Evolutionary conservation across 2,797 vertebrate genomes (phyloP).

Genomic region (Cryptoblepharus egeriae): DNA sequence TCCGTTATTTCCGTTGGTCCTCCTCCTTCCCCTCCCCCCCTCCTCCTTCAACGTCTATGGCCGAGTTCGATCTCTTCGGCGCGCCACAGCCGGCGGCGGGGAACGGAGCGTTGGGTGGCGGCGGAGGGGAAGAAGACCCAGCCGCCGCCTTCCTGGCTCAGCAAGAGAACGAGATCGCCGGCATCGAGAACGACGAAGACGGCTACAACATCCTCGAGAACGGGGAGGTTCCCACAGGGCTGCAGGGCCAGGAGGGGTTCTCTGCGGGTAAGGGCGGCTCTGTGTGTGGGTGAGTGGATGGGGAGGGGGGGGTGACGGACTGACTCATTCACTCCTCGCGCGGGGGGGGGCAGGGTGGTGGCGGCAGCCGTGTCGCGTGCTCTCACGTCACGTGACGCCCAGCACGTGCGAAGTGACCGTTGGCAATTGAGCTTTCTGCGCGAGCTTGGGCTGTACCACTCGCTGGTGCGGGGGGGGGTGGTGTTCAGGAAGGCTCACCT

Average conservation of each 20-base stretch:
- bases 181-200: conserved; percentile 94
- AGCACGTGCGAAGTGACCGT: not conserved
- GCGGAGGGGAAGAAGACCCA: conserved; percentile 87
- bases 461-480: too few relatives aligned
- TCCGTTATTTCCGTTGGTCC: conserved; percentile 7
- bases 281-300: too few relatives aligned
- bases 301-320: too few relatives aligned
- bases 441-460: too few relatives aligned
- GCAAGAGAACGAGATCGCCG: conserved; percentile 94
- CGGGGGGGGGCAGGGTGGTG: too few relatives aligned
- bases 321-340: too few relatives aligned
- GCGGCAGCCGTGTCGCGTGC: too few relatives aligned
- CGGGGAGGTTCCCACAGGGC: conserved; percentile 85
- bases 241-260: conserved; percentile 70
- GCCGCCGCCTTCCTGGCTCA: conserved; percentile 94
- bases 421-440: not conserved
- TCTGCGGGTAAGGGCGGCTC: conserved; percentile 61
- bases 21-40: not conserved
- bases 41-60: conserved; percentile 59
- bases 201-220: conserved; percentile 94
- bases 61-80: conserved; percentile 72
- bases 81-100: conserved; percentile 1
- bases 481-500: too few relatives aligned
- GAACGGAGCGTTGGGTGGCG: conserved; percentile 79
- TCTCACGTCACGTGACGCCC: not conserved